Conservation (phyloP, 1,140 invertebrate genomes). For the Tyrophagus putrescentiae region DNA sequence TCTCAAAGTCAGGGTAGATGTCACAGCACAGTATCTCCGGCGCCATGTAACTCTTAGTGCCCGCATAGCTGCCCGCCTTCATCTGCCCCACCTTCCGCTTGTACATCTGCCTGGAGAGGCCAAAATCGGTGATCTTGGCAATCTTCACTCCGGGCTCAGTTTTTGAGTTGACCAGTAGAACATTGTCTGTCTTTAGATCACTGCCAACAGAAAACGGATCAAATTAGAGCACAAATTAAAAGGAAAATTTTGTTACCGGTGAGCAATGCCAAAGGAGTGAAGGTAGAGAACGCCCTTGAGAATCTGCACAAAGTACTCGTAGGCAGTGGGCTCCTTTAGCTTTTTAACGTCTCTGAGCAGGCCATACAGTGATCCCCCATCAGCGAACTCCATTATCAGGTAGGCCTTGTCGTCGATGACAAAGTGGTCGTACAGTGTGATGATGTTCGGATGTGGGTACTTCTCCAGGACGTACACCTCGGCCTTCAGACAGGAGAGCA, state of each 20-base stretch:
- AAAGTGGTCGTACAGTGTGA: conserved; percentile 12
- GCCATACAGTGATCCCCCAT: conserved; percentile 6
- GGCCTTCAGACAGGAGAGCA: background rate
- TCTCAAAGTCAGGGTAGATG: conserved; percentile 1
- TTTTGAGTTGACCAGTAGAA: background rate
- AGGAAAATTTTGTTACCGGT: conserved; percentile 23
- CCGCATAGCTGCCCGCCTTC: background rate
- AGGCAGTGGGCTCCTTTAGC: background rate
- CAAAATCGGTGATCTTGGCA: conserved; percentile 1
- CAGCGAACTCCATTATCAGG: conserved; percentile 17
- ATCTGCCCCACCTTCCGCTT: background rate
- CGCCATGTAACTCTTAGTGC: conserved; percentile 27
- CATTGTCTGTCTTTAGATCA: background rate
- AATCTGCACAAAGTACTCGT: conserved; percentile 8
- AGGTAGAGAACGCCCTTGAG: background rate
- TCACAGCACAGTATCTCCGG: conserved; percentile 27
- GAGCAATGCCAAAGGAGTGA: conserved; percentile 13
- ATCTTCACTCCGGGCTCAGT: background rate
- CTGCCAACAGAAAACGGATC: background rate
- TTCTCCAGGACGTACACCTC: conserved; percentile 9
- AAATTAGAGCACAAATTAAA: background rate
- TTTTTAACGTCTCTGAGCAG: background rate
- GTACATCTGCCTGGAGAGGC: background rate
- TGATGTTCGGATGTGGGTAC: conserved; percentile 14
- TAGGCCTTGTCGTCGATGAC: conserved; percentile 15